phyloP scores from a whole-genome alignment of 2,113 vertebrate genomes.

The Paracanthobrama guichenoti region DNA sequence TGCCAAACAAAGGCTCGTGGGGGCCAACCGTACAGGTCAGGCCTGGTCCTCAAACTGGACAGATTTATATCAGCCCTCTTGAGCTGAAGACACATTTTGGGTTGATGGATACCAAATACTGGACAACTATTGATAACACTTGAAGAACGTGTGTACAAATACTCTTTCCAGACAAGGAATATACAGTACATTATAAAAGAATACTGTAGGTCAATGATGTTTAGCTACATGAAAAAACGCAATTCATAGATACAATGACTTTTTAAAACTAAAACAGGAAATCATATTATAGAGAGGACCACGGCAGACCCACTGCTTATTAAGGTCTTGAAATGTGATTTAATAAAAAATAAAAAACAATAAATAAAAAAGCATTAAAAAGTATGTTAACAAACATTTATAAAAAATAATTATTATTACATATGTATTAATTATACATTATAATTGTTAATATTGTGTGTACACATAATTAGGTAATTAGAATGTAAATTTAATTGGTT shows the following conservation, averaged over 20 bases:
- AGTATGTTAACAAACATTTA: not conserved
- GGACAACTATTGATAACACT: not conserved
- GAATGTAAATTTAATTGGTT: not conserved
- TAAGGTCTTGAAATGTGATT: not conserved
- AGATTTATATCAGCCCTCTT: conserved; percentile 64
- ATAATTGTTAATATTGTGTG: not conserved
- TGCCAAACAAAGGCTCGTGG: conserved; percentile 75
- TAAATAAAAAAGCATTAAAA: not conserved
- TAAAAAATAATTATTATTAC: too few species aligned
- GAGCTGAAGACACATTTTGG: conserved; percentile 37
- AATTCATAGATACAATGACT: not conserved
- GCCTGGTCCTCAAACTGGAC: conserved; percentile 58
- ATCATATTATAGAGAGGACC: not conserved
- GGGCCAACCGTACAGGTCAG: conserved; percentile 63
- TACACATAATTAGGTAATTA: not conserved
- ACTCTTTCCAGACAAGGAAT: not conserved
- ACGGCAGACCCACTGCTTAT: not conserved
- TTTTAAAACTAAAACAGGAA: not conserved
- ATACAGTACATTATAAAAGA: not conserved
- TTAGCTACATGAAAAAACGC: not conserved
- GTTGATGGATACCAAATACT: not conserved
- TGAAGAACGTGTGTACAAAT: not conserved
- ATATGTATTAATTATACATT: too few species aligned
- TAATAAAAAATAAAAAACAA: not conserved
- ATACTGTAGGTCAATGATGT: not conserved